Evolutionary conservation across 2,113 vertebrate species (phyloP), one percentile per base, ranked within the genome.

Genomic region (Charadrius vociferus): DNA sequence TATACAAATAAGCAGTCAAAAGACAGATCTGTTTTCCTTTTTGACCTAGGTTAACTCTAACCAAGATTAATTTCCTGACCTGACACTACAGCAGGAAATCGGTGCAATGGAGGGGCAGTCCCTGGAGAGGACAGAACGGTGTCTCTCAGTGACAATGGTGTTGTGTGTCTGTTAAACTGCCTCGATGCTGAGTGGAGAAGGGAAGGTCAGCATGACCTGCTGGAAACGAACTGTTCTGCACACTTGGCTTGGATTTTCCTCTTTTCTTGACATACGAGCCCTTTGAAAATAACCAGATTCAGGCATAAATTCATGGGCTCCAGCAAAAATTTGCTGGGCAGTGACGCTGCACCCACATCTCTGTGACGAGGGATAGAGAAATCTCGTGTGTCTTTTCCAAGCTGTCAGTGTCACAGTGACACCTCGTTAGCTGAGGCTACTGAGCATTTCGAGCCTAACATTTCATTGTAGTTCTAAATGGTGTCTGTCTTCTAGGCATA

Each of bases 241-340:
- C 36, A 4, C 6, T 62, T 4, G 2, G 4, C 30, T 43, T 20
- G 2, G 47, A 61, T 13, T 45, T 62, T 5, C 4, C 3, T 61
- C 26, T 81, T 66, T 55, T 62, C 34, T 74, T 1, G 1, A 50
- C 6, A 10, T 7, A 9, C 1, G 3, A 93, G 6, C 12, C 26
- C 34, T 55, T 14, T 34, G 37, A 87, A 91, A 71, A 78, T 34
- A 53, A 55, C 4, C 10, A 65, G 13, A 16, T 2, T 1, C 14
- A 53, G 32, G 34, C 43, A 50, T 30, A 41, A 53, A 75, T 52
- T 52, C 14, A 12, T 36, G 6, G 14, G 29, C 32, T 41, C 14
- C 23, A 30, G 58, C 11, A 65, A n/a, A 82, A 74, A 30, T 26
- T 20, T 68, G 3, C 50, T 79, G 39, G n/a, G 30, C 23, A 14